These are phyloP conservation scores for Bursaphelenchus mucronatus DNA, from an alignment of 1,140 invertebrate species.

Conservation along the genomic window DNA sequence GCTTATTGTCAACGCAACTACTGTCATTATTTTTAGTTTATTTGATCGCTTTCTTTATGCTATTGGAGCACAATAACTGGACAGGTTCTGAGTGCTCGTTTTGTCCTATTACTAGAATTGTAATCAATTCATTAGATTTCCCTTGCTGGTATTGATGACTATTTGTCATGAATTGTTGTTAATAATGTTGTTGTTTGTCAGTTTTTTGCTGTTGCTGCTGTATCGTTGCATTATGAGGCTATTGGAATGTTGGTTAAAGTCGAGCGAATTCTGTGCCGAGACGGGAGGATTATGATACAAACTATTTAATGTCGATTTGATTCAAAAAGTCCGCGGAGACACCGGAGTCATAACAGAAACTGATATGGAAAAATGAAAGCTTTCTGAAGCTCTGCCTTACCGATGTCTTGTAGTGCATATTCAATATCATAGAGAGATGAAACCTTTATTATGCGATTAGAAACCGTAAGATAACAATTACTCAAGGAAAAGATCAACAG, in stretches of 20 bases:
- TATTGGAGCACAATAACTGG: no score
- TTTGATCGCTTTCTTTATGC: no score
- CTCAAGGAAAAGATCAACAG: no score
- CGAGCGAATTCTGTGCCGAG: not conserved
- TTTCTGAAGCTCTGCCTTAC: no score
- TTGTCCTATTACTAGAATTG: not conserved
- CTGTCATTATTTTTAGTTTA: no score
- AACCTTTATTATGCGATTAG: no score
- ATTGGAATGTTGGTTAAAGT: slow-evolving; percentile 9
- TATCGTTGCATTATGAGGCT: slow-evolving; percentile 14
- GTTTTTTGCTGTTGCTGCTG: not conserved
- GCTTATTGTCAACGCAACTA: no score
- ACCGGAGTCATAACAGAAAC: no score
- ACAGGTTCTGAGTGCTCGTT: slow-evolving; percentile 1
- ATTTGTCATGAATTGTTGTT: not conserved
- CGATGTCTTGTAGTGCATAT: no score
- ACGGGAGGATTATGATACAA: not conserved
- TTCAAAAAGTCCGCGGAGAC: not conserved
- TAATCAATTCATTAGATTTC: not conserved
- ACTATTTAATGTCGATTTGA: not conserved
- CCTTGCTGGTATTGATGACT: not conserved
- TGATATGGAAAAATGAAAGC: no score
- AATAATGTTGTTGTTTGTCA: not conserved
- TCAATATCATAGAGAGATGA: no score
- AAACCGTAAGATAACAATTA: no score